Evolutionary conservation across 2,888 invertebrate genomes (phyloP).

Genomic region (Diarsia dahlii): DNA sequence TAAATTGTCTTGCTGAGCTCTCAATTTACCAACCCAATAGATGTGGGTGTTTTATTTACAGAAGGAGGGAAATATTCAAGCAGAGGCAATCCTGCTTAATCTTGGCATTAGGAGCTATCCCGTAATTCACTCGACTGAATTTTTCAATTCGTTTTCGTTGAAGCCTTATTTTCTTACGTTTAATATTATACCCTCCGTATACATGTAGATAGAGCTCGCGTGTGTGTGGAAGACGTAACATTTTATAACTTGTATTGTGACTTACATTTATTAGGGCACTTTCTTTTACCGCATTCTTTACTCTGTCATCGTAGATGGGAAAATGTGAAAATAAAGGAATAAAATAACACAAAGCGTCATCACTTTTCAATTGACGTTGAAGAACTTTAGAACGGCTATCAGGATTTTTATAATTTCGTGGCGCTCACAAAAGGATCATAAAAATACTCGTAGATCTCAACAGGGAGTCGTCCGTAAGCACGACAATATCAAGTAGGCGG

Average conservation of each 20-base stretch:
- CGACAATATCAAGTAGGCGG: constrained; percentile 78
- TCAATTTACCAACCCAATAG: constrained; percentile 65
- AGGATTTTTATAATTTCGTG: constrained; percentile 59
- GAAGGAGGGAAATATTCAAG: constrained; percentile 65
- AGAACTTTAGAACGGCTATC: constrained; percentile 50
- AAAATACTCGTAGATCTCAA: constrained; percentile 65
- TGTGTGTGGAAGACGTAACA: constrained; percentile 33
- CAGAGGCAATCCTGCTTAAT: constrained; percentile 66
- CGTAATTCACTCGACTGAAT: constrained; percentile 68
- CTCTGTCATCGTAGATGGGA: constrained; percentile 25
- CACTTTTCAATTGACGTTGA: constrained; percentile 57
- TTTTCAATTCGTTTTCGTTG: constrained; percentile 65
- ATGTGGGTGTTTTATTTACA: constrained; percentile 67
- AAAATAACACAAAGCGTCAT: constrained; percentile 57
- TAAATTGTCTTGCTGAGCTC: constrained; percentile 68
- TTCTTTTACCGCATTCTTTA: constrained; percentile 34
- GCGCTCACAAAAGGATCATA: constrained; percentile 63
- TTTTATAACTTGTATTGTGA: constrained; percentile 52
- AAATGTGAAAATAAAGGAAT: constrained; percentile 47
- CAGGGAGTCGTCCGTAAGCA: constrained; percentile 68
- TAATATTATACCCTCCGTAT: constrained; percentile 44
- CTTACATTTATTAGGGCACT: constrained; percentile 36
- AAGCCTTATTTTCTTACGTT: constrained; percentile 59
- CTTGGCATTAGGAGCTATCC: constrained; percentile 66
- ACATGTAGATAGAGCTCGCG: constrained; percentile 26